Evolutionary conservation across 2,113 vertebrate genomes (phyloP).

Genomic region (Choloepus hoffmanni): DNA sequence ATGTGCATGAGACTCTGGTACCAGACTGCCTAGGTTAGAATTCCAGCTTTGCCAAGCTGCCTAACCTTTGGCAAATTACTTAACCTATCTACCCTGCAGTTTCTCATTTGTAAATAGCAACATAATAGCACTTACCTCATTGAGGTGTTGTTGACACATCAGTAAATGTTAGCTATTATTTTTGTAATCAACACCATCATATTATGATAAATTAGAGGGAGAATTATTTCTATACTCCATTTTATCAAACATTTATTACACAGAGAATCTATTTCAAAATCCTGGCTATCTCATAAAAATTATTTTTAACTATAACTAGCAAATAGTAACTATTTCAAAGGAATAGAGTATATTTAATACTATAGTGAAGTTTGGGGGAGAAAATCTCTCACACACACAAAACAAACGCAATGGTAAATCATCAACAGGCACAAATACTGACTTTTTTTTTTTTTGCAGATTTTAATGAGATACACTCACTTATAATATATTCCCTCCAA

Average conservation of each 20-base stretch:
- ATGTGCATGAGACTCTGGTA: not conserved
- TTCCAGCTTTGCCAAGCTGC: not conserved
- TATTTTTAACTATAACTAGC: slow-evolving; percentile 10
- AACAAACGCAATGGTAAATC: slow-evolving; percentile 17
- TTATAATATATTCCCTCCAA: no score
- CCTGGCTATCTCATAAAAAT: slow-evolving; percentile 32
- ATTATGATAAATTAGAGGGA: slow-evolving; percentile 32
- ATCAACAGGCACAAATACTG: not conserved
- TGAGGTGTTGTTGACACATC: not conserved
- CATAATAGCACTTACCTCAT: not conserved
- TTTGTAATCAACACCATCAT: slow-evolving; percentile 25
- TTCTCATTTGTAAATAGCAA: slow-evolving; percentile 21
- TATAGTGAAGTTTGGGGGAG: not conserved
- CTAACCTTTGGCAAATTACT: not conserved
- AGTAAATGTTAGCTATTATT: slow-evolving; percentile 34
- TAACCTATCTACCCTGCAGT: not conserved
- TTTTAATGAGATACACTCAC: no score
- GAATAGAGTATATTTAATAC: not conserved
- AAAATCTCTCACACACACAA: not conserved
- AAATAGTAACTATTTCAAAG: slow-evolving; percentile 44
- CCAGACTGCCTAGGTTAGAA: not conserved
- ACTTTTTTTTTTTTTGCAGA: no score
- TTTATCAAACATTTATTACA: not conserved
- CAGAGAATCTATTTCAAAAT: slow-evolving; percentile 6
- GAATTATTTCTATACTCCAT: slow-evolving; percentile 29